Evolutionary conservation across 1,140 invertebrate species (phyloP).

Genomic region (Drosophila littoralis): DNA sequence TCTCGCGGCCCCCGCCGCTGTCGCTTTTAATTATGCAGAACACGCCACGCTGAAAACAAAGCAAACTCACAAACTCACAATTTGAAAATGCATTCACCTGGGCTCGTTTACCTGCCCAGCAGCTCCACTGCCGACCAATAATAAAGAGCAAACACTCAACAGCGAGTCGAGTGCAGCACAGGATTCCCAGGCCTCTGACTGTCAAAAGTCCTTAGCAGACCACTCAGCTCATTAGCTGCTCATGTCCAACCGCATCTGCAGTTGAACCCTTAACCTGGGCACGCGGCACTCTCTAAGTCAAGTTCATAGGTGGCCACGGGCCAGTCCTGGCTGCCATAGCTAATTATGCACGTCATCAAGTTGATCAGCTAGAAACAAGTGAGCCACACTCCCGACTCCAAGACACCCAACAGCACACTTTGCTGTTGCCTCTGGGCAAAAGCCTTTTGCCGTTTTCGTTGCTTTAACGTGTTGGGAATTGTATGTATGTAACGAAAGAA

Average conservation of each 20-base stretch:
- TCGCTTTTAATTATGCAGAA: constrained; percentile 59
- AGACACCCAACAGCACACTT: too few species aligned
- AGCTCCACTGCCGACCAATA: constrained; percentile 16
- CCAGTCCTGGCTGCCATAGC: not conserved
- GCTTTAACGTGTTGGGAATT: too few species aligned
- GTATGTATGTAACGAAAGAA: too few species aligned
- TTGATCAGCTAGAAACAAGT: not conserved
- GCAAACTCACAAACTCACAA: constrained; percentile 13
- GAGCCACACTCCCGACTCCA: too few species aligned
- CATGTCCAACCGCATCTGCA: constrained; percentile 10
- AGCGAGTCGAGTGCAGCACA: not conserved
- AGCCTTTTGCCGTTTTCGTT: too few species aligned
- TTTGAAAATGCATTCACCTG: constrained; percentile 28
- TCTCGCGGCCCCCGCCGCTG: constrained; percentile 5
- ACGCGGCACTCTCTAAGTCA: not conserved
- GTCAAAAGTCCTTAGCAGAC: constrained; percentile 14
- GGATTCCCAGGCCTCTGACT: constrained; percentile 7
- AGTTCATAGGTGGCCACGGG: constrained; percentile 1
- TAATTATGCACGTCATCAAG: not conserved
- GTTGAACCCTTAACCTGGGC: constrained; percentile 13
- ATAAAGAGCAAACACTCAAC: constrained; percentile 18
- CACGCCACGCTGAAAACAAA: constrained; percentile 47
- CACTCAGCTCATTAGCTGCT: constrained; percentile 4
- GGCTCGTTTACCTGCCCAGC: not conserved
- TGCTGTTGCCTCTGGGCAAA: too few species aligned